These are phyloP conservation scores for Merluccius polli DNA, from an alignment of 2,797 vertebrate species.

Conservation along the genomic window DNA sequence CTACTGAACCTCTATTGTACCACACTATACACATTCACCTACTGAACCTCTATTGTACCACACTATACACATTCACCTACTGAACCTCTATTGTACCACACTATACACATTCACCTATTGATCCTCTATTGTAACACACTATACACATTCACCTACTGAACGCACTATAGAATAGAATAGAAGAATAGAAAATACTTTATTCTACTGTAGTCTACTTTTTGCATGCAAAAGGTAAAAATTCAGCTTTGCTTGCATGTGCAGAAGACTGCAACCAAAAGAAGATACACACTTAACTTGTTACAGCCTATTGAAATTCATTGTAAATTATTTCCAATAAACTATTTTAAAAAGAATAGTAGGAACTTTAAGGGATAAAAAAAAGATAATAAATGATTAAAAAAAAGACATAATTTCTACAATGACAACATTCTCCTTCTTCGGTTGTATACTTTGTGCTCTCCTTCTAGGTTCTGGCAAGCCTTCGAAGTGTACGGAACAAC, in stretches of 20 bases:
- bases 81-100: not conserved
- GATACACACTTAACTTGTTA: too few species aligned
- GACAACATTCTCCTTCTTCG: not conserved
- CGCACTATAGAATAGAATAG: too few species aligned
- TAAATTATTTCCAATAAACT: not conserved
- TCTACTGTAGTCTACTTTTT: too few species aligned
- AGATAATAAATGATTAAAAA: not conserved
- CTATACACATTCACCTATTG: not conserved
- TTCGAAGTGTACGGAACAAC: slow-evolving; percentile 96
- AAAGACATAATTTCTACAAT: not conserved
- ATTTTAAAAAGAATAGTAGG: not conserved
- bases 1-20: not conserved
- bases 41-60: not conserved
- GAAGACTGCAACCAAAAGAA: too few species aligned
- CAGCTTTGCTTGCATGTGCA: too few species aligned
- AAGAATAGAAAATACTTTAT: too few species aligned
- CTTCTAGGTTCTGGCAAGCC: slow-evolving; percentile 90
- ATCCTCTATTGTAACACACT: not conserved
- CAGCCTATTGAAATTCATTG: not conserved
- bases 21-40: not conserved
- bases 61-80: not conserved
- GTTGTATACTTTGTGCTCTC: not conserved
- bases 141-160: not conserved
- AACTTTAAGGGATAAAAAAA: not conserved
- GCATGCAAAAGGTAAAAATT: too few species aligned